Base-by-base conservation (phyloP, 2,888 invertebrate species). In the Diadegma fenestrale region DNA sequence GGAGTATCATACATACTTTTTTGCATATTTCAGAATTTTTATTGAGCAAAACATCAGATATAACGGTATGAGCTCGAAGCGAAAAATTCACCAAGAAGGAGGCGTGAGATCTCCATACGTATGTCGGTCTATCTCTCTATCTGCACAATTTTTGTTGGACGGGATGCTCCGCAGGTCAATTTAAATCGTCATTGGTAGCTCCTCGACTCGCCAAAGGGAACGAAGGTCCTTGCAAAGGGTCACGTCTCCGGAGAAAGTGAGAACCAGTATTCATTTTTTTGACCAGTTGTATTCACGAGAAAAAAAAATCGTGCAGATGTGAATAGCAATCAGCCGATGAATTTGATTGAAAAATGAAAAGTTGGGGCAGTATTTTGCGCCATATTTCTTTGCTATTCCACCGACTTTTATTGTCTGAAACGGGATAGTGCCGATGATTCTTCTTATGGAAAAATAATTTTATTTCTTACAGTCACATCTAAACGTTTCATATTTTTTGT, bases 21-120 rank as follows among this genome's bases (percentile, higher is more conserved):
- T 48, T 54, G 22, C 22, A 68, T 26, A 19, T 14, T 17, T 72
- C 14, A 72, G 41, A 30, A 19, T 30, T 48, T 71, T 71, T 12
- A 10, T 30, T 48, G n/a, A 14, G 1, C n/a, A 30, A 71, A 30
- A 51, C 7, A 71, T 71, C 48, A 12, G 12, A 71, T 30, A 51
- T 22, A 41, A n/a, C 69, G 7, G 33, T 71, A 22, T 8, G n/a
- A 71, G 19, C 26, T 19, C 1, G 33, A 51, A 33, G 6, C 5
- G 33, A 14, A 45, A 22, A 33, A 22, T 22, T 33, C 14, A 71
- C 30, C 19, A 30, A 51, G 26, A 33, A 71, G 1, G 8, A 5
- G 12, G 58, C n/a, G 26, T 58, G 22, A 12, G 1, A 26, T 58
- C 10, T 58, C 5, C 19, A 12, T 19, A 12, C 26, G 37, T 37